Evolutionary conservation across 2,888 invertebrate genomes (phyloP).

Genomic region (Xiphydria camelus): DNA sequence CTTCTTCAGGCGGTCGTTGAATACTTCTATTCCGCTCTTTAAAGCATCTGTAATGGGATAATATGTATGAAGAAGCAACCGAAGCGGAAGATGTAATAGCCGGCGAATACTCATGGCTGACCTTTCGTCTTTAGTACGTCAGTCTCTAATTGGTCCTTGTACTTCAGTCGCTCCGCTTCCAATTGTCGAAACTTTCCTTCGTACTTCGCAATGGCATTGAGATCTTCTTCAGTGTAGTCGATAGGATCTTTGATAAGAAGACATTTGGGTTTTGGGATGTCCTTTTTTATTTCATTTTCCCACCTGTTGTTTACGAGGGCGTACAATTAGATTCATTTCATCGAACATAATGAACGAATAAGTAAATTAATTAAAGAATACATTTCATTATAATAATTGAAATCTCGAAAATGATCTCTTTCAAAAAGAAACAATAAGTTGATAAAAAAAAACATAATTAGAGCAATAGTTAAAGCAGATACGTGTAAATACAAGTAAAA

Average conservation of each 20-base stretch:
- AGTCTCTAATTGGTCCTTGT: slow-evolving; percentile 70
- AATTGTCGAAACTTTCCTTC: slow-evolving; percentile 70
- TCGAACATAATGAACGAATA: too few species aligned
- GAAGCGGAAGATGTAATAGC: too few species aligned
- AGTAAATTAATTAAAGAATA: too few species aligned
- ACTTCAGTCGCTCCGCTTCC: slow-evolving; percentile 73
- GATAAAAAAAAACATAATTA: too few species aligned
- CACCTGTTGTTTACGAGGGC: slow-evolving; percentile 80
- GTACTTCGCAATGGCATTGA: slow-evolving; percentile 69
- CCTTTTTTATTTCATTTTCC: slow-evolving; percentile 88
- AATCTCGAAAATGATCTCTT: too few species aligned
- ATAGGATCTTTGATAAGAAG: slow-evolving; percentile 64
- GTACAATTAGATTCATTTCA: slow-evolving; percentile 80
- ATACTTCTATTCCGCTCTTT: slow-evolving; percentile 63
- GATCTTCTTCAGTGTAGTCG: slow-evolving; percentile 75
- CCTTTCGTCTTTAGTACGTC: slow-evolving; percentile 69
- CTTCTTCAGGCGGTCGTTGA: slow-evolving; percentile 64
- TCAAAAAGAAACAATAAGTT: too few species aligned
- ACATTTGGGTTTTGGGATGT: slow-evolving; percentile 75
- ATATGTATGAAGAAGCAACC: too few species aligned
- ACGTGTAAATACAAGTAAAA: too few species aligned
- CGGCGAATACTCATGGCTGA: too few species aligned
- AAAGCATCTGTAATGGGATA: slow-evolving; percentile 47
- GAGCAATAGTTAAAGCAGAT: too few species aligned
- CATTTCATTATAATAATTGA: too few species aligned